Conservation (phyloP, 2,113 vertebrate genomes). For the Callopanchax toddi region DNA sequence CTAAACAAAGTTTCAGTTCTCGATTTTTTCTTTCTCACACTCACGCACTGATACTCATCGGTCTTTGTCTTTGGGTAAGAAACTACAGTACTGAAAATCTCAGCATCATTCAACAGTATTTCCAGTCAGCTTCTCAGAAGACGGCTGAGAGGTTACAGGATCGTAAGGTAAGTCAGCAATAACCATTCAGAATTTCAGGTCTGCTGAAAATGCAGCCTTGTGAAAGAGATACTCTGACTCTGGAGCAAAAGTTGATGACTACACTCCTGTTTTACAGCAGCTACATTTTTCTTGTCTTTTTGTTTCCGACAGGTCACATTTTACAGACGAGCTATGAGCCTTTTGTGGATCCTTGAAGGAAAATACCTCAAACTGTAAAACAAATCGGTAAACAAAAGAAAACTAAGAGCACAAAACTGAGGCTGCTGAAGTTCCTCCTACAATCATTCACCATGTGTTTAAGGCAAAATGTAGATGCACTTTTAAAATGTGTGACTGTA, state of each 20-base stretch:
- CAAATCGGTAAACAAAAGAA: too few relatives aligned
- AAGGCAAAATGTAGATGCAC: too few relatives aligned
- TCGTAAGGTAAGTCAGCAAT: constrained; percentile 3
- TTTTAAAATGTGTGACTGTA: too few relatives aligned
- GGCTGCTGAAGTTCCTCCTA: too few relatives aligned
- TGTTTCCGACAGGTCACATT: too few relatives aligned
- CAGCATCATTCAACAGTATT: constrained; percentile 5
- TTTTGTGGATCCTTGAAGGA: too few relatives aligned
- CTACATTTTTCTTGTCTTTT: constrained; percentile 4
- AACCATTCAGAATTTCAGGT: too few relatives aligned
- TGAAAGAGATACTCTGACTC: constrained; percentile 14
- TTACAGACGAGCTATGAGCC: too few relatives aligned
- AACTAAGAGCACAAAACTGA: too few relatives aligned
- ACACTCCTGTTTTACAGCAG: constrained; percentile 8
- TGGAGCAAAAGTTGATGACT: constrained; percentile 15
- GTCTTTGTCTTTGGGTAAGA: constrained; percentile 9
- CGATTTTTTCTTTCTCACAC: constrained; percentile 34
- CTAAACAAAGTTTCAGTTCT: constrained; percentile 47
- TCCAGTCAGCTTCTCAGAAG: constrained; percentile 12
- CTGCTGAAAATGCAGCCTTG: constrained; percentile 11
- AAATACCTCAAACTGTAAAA: too few relatives aligned
- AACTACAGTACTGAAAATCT: not conserved
- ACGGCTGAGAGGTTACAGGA: not conserved
- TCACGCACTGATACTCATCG: constrained; percentile 28
- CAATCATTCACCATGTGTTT: too few relatives aligned